These are phyloP conservation scores for Sesia bembeciformis DNA, from an alignment of 2,888 invertebrate species.

Conservation along the genomic window DNA sequence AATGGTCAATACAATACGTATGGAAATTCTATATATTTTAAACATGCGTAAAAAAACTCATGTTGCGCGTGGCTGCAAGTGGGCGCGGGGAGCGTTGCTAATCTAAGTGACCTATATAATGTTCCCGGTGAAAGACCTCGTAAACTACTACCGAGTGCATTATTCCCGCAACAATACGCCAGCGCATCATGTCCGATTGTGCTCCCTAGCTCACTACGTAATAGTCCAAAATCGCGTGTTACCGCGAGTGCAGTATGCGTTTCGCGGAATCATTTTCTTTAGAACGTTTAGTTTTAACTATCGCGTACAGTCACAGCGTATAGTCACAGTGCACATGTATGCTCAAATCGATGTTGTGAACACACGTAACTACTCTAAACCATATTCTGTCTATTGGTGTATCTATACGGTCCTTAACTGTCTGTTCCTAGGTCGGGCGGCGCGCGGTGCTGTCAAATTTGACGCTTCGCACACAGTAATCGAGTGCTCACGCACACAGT, in stretches of 20 bases:
- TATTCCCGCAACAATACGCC: constrained; percentile 52
- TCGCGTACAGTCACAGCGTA: constrained; percentile 17
- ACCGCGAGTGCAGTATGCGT: constrained; percentile 13
- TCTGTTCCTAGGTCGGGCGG: too few relatives aligned
- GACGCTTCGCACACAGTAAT: too few relatives aligned
- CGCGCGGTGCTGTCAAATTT: too few relatives aligned
- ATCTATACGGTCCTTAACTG: too few relatives aligned
- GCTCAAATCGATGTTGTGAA: too few relatives aligned
- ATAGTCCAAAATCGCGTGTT: constrained; percentile 32
- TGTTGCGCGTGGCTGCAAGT: constrained; percentile 9
- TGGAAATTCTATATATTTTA: too few relatives aligned
- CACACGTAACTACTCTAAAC: too few relatives aligned
- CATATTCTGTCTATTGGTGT: too few relatives aligned
- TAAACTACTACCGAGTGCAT: constrained; percentile 65
- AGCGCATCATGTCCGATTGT: constrained; percentile 32
- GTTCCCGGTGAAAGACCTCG: constrained; percentile 70
- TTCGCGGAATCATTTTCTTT: constrained; percentile 60
- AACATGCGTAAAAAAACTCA: too few relatives aligned
- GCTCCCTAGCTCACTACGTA: constrained; percentile 27
- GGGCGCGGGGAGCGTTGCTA: constrained; percentile 49
- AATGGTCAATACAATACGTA: too few relatives aligned
- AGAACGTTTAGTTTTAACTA: constrained; percentile 29
- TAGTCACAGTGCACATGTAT: too few relatives aligned
- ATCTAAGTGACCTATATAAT: constrained; percentile 71
- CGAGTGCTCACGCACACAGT: too few relatives aligned